These are phyloP conservation scores for Paramormyrops kingsleyae DNA, from an alignment of 2,113 vertebrate genomes.

Conservation along the genomic window DNA sequence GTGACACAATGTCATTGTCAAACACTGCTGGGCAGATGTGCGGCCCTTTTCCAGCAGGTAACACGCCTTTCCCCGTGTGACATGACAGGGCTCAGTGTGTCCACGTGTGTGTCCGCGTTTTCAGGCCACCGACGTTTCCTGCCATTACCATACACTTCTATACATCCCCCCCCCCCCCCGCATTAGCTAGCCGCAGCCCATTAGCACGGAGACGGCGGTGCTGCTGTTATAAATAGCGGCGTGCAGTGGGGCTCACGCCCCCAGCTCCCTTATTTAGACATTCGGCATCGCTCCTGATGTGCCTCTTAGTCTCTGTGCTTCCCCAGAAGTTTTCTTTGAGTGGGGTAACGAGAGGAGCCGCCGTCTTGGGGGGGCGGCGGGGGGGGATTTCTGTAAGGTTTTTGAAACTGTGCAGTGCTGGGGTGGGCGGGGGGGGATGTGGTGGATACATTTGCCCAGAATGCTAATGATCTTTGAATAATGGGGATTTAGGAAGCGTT, in stretches of 20 bases:
- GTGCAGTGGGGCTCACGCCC: constrained; percentile 82
- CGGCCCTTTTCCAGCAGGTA: not conserved
- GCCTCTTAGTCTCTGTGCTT: constrained; percentile 91
- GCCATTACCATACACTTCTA: not conserved
- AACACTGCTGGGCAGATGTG: not conserved
- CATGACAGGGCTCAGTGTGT: not conserved
- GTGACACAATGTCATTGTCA: not conserved
- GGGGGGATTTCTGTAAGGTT: constrained; percentile 47
- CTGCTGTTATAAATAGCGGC: constrained; percentile 73
- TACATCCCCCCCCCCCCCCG: not conserved
- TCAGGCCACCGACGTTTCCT: not conserved
- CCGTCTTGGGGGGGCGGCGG: constrained; percentile 61
- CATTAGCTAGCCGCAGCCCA: not conserved
- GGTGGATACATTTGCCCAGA: constrained; percentile 58
- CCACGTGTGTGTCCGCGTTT: not conserved
- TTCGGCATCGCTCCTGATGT: constrained; percentile 76
- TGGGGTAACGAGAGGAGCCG: constrained; percentile 89
- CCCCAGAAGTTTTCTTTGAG: constrained; percentile 90
- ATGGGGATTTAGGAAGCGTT: not conserved
- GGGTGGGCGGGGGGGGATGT: constrained; percentile 41
- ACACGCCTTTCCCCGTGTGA: not conserved
- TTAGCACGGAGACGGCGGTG: constrained; percentile 35
- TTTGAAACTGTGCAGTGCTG: constrained; percentile 63
- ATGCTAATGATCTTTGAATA: constrained; percentile 55
- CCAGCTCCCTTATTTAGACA: constrained; percentile 84